A percentile compares a stretch with the other conserved stretches of the same genome.
Evolutionary conservation across 2,113 vertebrate species (phyloP).

Genomic region (Cyanoramphus novaezelandiae): DNA sequence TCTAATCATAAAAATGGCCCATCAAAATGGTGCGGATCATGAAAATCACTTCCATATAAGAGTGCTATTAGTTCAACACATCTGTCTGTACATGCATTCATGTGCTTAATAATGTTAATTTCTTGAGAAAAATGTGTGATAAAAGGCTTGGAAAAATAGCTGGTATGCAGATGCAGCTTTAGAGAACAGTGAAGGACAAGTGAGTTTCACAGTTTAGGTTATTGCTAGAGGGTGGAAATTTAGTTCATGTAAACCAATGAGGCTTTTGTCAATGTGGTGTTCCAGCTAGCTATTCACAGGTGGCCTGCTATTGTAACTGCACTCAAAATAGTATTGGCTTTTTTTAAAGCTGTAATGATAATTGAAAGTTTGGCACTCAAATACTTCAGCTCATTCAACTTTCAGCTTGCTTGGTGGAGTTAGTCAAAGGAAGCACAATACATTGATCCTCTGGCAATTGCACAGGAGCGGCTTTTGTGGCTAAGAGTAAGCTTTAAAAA

Average conservation of each 20-base stretch:
- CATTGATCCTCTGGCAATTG: not conserved
- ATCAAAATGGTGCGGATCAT: not conserved
- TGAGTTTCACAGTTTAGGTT: not conserved
- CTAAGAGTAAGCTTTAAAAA: not conserved
- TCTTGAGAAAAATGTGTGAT: not conserved
- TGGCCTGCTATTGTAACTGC: conserved; percentile 35
- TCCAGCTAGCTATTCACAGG: conserved; percentile 44
- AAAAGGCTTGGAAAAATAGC: not conserved
- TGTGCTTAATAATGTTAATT: not conserved
- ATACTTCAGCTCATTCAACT: conserved; percentile 21
- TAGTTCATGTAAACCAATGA: not conserved
- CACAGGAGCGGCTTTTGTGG: not conserved
- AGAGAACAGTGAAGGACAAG: not conserved
- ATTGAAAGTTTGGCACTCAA: conserved; percentile 55
- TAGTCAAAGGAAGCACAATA: not conserved
- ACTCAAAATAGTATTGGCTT: conserved; percentile 31
- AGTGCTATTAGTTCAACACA: not conserved
- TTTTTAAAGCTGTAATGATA: conserved; percentile 23
- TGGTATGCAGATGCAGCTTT: not conserved
- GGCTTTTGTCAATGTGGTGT: not conserved
- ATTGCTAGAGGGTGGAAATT: conserved; percentile 27
- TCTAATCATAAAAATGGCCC: not conserved
- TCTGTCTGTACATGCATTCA: not conserved
- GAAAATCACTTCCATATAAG: not conserved
- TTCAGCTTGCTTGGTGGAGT: conserved; percentile 14